Evolutionary conservation across 1,140 invertebrate species (phyloP).

Genomic region (Drosophila neocordata): DNA sequence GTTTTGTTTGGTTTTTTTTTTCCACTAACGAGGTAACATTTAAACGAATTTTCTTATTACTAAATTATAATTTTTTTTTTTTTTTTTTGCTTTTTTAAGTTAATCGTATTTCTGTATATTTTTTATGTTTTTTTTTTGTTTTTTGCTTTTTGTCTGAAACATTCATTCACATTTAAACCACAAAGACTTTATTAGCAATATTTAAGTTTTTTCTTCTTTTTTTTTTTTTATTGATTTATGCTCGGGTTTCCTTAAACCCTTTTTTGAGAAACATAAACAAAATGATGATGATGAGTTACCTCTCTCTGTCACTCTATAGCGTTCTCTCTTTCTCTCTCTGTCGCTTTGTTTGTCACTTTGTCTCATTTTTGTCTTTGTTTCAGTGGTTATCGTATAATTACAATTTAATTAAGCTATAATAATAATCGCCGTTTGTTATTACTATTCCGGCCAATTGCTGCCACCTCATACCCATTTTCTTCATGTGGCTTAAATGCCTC

Average conservation of each 20-base stretch:
- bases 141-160: slow-evolving; percentile 13
- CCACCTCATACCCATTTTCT: background rate
- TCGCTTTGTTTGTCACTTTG: slow-evolving; percentile 11
- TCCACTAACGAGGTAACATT: slow-evolving; percentile 80
- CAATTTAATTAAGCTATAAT: slow-evolving; percentile 77
- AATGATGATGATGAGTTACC: slow-evolving; percentile 2
- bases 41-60: slow-evolving; percentile 73
- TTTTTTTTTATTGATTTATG: slow-evolving; percentile 48
- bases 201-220: too few species aligned
- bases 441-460: slow-evolving; percentile 23
- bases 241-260: background rate
- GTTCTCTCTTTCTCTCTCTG: background rate
- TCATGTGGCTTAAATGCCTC: background rate
- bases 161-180: slow-evolving; percentile 33
- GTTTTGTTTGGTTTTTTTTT: slow-evolving; percentile 22
- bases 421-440: slow-evolving; percentile 44
- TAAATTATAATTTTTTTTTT: slow-evolving; percentile 43
- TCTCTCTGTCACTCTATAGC: background rate
- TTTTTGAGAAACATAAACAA: too few species aligned
- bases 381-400: slow-evolving; percentile 63
- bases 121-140: background rate
- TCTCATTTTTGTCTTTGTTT: slow-evolving; percentile 20
- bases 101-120: slow-evolving; percentile 31
- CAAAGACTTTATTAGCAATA: slow-evolving; percentile 34
- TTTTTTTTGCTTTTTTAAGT: slow-evolving; percentile 36